Base-by-base conservation (phyloP, 2,888 invertebrate genomes). In the Altica lythri region DNA sequence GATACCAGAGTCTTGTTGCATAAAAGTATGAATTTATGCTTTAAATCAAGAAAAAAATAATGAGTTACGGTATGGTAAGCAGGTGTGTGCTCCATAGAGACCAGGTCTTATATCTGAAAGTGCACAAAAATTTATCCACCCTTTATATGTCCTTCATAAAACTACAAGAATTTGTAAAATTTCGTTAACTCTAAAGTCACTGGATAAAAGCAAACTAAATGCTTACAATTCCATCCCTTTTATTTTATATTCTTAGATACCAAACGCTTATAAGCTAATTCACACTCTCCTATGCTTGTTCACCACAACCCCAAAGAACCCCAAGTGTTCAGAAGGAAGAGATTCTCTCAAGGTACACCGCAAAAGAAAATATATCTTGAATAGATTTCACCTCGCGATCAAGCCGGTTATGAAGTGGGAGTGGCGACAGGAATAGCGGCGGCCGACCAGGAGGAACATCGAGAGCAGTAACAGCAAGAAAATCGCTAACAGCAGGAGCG, bases 401-500 rank as follows among this genome's bases (percentile, higher is more conserved):
- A 32, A 9, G 12, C 30, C 19, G 44, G 32, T 32, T 32, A 25
- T 35, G 46, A 46, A 46, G 46, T 46, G 46, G 46, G 46, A 46
- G 46, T 46, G 46, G 46, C 46, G 46, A 37, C 35, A 25, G 35
- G 37, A 46, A 46, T 46, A 46, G 46, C 46, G 46, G 14, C 34
- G 34, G 34, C 16, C 38, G 38, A 6, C n/a, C 47, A 35, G 48
- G 32, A 49, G 49, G 32, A 49, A 40, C 32, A 40, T 13, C 48
- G 14, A 12, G 32, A 13, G 10, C 22, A 37, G 40, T 18, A 69
- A 70, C 69, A n/a, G n/a, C n/a, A n/a, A n/a, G n/a, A n/a, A n/a
- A n/a, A n/a, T n/a, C n/a, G n/a, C n/a, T n/a, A n/a, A n/a, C n/a
- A 69, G 73, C 73, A 73, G 73, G 69, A 72, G 72, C 62, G 70